These are phyloP conservation scores for Chironomus tepperi DNA, from an alignment of 1,140 invertebrate genomes.

Conservation along the genomic window DNA sequence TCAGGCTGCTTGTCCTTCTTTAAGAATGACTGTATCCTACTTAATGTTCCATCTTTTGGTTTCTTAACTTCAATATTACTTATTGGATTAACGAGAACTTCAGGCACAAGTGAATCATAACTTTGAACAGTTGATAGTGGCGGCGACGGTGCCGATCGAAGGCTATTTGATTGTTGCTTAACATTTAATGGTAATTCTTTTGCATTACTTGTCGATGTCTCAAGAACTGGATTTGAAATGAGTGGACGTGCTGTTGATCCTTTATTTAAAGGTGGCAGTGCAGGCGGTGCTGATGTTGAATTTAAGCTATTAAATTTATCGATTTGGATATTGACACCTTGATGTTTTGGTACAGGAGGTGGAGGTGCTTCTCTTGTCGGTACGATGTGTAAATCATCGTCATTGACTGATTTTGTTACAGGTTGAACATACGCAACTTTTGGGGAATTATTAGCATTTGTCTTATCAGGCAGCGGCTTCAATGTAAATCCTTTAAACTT, in stretches of 20 bases:
- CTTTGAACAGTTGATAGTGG: slow-evolving; percentile 37
- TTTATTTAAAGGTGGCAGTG: slow-evolving; percentile 45
- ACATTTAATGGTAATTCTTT: slow-evolving; percentile 53
- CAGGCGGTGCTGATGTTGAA: slow-evolving; percentile 36
- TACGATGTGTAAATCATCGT: slow-evolving; percentile 24
- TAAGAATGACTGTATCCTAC: slow-evolving; percentile 68
- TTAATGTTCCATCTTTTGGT: slow-evolving; percentile 53
- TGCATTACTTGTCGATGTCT: slow-evolving; percentile 67
- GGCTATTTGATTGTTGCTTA: slow-evolving; percentile 44
- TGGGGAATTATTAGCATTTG: slow-evolving; percentile 33
- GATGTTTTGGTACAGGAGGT: slow-evolving; percentile 29
- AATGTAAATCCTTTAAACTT: slow-evolving; percentile 78
- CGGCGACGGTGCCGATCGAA: slow-evolving; percentile 46
- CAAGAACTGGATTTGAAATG: slow-evolving; percentile 69
- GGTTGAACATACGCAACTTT: slow-evolving; percentile 40
- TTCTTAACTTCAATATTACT: slow-evolving; percentile 37
- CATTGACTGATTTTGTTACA: slow-evolving; percentile 29
- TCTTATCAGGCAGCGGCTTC: slow-evolving; percentile 48
- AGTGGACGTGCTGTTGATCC: slow-evolving; percentile 50
- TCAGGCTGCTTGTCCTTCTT: slow-evolving; percentile 51
- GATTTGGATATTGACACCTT: background rate
- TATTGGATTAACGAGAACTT: slow-evolving; percentile 33
- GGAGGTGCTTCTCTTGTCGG: slow-evolving; percentile 36
- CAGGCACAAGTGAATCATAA: slow-evolving; percentile 29
- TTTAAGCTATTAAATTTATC: slow-evolving; percentile 21